Base-by-base conservation (phyloP, 1,140 invertebrate genomes). In the Trichonephila clavata region DNA sequence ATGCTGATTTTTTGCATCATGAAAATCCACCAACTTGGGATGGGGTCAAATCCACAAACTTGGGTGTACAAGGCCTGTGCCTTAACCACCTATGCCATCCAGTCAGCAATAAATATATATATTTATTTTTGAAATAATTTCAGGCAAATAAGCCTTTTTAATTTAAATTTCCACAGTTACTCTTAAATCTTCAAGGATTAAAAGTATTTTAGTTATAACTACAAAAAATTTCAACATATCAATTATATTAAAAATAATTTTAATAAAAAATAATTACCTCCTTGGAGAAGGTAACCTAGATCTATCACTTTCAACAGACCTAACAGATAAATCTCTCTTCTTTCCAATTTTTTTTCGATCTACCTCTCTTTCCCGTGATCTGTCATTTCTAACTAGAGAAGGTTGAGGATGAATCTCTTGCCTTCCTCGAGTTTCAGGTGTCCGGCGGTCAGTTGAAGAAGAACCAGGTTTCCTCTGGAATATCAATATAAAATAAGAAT, bases 281-380 rank as follows among this genome's bases (percentile, higher is more conserved):
- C 92, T 71, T 68, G 90, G 81, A 61, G 92, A 63, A 60, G 92
- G 61, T 43, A 93, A 81, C 60, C 92, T 71, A 43, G 63, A 10
- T 80, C 92, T 93, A n/a, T 93, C 92, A 88, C 87, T 68, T 21
- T 93, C 92, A n/a, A 92, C 63, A 21, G 92, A 71, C 77, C 92
- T 93, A 1, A 63, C 61, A 87, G 92, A 81, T 14, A 87, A 21
- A 80, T 93, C 92, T 43, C 86, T 71, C 13, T 93, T 84, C 39
- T 93, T 93, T 13, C 24, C 84, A 1, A 68, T 61, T 39, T 93
- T 93, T 61, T 93, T 93, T 39, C 92, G 18, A 50, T 93, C 92
- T 80, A 4, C 32, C 14, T 93, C 92, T n/a, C 84, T n/a, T 77
- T 93, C 92, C 5, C 84, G 63, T 24, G 92, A 87, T 20, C 84